phyloP scores from a whole-genome alignment of 2,888 invertebrate genomes.

The Nipponacmea schrenckii region DNA sequence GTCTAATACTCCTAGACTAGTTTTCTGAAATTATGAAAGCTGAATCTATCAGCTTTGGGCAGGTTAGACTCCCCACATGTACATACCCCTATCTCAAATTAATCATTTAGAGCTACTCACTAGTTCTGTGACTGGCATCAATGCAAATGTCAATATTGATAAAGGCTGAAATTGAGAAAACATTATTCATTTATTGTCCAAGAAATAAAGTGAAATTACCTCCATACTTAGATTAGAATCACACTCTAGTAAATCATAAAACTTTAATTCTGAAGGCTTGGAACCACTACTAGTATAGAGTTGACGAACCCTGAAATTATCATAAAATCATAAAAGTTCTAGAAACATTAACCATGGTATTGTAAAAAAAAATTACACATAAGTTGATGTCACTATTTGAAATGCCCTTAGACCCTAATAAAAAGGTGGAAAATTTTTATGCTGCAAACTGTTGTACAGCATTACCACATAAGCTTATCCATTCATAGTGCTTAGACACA shows the following conservation, averaged over 20 bases:
- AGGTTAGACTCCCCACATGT: no score
- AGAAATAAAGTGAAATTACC: background rate
- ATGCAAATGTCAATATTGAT: background rate
- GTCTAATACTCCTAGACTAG: conserved; percentile 50
- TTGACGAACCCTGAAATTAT: conserved; percentile 36
- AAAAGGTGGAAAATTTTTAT: no score
- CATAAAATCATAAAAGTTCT: no score
- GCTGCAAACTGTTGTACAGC: no score
- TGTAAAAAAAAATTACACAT: no score
- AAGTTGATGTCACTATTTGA: background rate
- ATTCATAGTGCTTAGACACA: no score
- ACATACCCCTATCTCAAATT: background rate
- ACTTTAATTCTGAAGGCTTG: conserved; percentile 38
- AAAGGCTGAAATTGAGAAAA: background rate
- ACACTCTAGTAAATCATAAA: conserved; percentile 19
- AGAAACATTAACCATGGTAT: no score
- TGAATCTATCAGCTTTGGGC: background rate
- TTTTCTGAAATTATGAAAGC: conserved; percentile 38
- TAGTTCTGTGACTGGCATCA: background rate
- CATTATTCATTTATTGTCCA: no score
- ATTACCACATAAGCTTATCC: no score
- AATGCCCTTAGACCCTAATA: background rate
- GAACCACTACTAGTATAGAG: conserved; percentile 32
- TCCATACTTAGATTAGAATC: background rate
- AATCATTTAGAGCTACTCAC: background rate